Percentiles rank a stretch among this genome's conserved stretches.
Evolutionary conservation across 2,888 invertebrate genomes (phyloP).

Genomic region (Ganaspis brasiliensis): DNA sequence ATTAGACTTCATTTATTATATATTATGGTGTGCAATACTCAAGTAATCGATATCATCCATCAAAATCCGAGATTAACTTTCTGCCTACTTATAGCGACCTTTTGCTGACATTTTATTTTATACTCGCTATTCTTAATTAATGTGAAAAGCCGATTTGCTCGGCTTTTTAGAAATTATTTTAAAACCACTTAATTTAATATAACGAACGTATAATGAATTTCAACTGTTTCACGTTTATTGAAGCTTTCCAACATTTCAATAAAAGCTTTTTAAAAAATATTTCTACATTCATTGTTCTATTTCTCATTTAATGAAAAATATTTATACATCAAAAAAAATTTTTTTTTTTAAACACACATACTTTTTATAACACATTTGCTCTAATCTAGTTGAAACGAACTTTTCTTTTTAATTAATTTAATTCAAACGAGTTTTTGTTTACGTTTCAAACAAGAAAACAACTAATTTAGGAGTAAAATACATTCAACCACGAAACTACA

Average conservation of each 20-base stretch:
- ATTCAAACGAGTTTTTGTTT: background rate
- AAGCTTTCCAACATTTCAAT: background rate
- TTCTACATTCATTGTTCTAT: too few species aligned
- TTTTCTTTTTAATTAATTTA: background rate
- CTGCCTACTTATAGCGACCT: conserved; percentile 12
- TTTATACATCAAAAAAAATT: too few species aligned
- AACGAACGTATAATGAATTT: background rate
- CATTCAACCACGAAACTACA: background rate
- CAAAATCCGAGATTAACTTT: conserved; percentile 14
- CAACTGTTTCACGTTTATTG: background rate
- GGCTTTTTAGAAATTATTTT: background rate
- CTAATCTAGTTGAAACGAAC: too few species aligned
- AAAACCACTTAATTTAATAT: background rate
- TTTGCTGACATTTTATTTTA: conserved; percentile 12
- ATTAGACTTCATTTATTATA: too few species aligned
- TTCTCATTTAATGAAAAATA: too few species aligned
- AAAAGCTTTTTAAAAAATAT: too few species aligned
- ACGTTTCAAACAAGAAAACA: background rate
- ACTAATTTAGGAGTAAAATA: background rate
- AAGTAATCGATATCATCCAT: conserved; percentile 5
- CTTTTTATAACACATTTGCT: too few species aligned
- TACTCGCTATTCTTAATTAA: background rate
- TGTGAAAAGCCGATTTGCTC: background rate
- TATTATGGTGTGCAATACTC: background rate
- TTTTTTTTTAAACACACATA: too few species aligned